These are phyloP conservation scores for Muricea muricata DNA, from an alignment of 92 coral and sea anemone genomes.

Conservation along the genomic window DNA sequence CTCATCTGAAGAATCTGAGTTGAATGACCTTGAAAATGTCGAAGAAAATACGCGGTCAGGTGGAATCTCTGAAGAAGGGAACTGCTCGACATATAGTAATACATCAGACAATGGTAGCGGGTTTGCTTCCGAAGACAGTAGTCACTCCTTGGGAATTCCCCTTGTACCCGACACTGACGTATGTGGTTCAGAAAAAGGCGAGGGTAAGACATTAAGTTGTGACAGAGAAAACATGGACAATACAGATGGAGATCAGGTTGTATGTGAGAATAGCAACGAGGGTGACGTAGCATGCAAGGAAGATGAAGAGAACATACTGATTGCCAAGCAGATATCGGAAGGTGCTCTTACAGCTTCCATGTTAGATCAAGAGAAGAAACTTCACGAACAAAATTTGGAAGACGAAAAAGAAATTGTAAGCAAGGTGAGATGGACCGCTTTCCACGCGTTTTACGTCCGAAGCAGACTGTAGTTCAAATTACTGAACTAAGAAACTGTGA, in stretches of 20 bases:
- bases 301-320: not conserved
- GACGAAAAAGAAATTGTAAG: slow-evolving; percentile 30
- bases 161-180: slow-evolving; percentile 1
- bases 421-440: slow-evolving; percentile 15
- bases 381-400: slow-evolving; percentile 25
- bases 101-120: not conserved
- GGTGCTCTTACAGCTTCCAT: slow-evolving; percentile 25
- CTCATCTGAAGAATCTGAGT: no score
- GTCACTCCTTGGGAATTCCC: not conserved
- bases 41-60: no score
- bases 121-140: not conserved
- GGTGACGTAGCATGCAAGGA: not conserved
- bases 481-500: no score
- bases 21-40: no score
- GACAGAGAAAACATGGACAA: not conserved
- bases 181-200: not conserved
- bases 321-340: slow-evolving; percentile 24
- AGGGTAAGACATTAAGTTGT: not conserved
- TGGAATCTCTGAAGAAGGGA: not conserved
- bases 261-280: not conserved
- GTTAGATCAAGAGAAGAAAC: slow-evolving; percentile 36
- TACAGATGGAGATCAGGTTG: not conserved
- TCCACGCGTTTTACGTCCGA: no score
- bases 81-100: not conserved
- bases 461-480: no score